Base-by-base conservation (phyloP, 23 tunicate species). In the Corella eumyota region DNA sequence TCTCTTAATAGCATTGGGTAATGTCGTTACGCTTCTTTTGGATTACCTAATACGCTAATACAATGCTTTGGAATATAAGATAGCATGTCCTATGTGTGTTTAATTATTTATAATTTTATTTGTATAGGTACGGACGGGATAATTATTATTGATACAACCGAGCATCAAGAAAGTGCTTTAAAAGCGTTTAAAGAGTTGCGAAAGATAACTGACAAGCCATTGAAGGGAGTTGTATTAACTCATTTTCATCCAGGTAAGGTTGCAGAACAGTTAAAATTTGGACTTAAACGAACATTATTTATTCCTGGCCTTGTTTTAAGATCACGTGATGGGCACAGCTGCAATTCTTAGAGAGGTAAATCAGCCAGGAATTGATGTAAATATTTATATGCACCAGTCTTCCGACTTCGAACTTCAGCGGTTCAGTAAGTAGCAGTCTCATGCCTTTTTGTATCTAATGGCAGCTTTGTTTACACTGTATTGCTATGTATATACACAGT, bases 101-200 rank as follows among this genome's bases (percentile, higher is more conserved):
- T 51, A 51, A n/a, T 51, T 25, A 51, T 51, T 51, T 51, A 5
- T 51, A 7, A 11, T n/a, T 19, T 51, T 51, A 51, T 7, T 51
- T 51, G 22, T n/a, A n/a, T 56, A 88, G 96, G 87, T 0, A 38
- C 37, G 0, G 80, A 79, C 25, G 96, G 96, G 0, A 34, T 88
- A 1, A 88, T 88, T 34, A 68, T 88, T 0, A 73, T 88, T 0
- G 96, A 88, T 49, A 88, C 96, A 45, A 88, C 96, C 1, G 96
- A 88, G 48, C 40, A 36, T 45, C 28, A 27, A 20, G 46, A 62
- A n/a, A n/a, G 21, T 28, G 45, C 63, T 30, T 60, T 66, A 5
- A 29, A 67, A 25, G 50, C 66, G 0, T 49, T 61, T 6, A 52
- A 45, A 25, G 92, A 82, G 33, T 82, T 73, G 40, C 75, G 75